Base-by-base conservation (phyloP, 2,113 vertebrate genomes). In the Bujurquina vittata region DNA sequence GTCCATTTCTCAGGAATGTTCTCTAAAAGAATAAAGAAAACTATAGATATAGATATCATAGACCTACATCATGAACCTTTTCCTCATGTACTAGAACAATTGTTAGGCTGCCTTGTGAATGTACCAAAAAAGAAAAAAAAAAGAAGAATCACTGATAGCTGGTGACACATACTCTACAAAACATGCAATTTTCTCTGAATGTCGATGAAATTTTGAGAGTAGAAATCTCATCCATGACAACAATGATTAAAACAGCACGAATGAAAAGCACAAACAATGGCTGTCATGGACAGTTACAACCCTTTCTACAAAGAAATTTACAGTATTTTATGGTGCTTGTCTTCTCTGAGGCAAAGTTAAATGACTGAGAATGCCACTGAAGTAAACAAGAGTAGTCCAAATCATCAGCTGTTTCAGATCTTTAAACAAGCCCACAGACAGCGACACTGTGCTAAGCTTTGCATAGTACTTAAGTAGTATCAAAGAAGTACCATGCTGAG, bases 1-100 rank as follows among this genome's bases (percentile, higher is more conserved):
- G 98, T 99, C 98, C 98, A 99, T 89, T 99, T 99, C 94, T 99
- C 98, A 0, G 98, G 98, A 95, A 99, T 99, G 94, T 99, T 99
- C 93, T 99, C 98, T 99, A 87, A 29, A 90, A 79, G 40, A 79
- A 65, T 3, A 10, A 72, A 72, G 86, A 43, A 52, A 33, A 57
- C n/a, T n/a, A n/a, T n/a, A n/a, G 52, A 18, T 14, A 18, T 7
- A 18, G 61, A 78, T 37, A 33, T 67, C 37, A 59, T 26, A 12
- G 26, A 9, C 40, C 15, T 22, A 40, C 37, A 52, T 40, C 14
- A 29, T 33, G 54, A n/a, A 29, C 7, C 23, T 15, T 26, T 22
- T 40, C 65, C 58, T 84, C 65, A 77, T 89, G 22, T 18, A 31
- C 35, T 35, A 85, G 80, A 84, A 85, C 7, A 63, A 61, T 8